Evolutionary conservation across 1,140 invertebrate genomes (phyloP), one percentile per base, ranked within the genome.

Genomic region (Drosophila rufa): DNA sequence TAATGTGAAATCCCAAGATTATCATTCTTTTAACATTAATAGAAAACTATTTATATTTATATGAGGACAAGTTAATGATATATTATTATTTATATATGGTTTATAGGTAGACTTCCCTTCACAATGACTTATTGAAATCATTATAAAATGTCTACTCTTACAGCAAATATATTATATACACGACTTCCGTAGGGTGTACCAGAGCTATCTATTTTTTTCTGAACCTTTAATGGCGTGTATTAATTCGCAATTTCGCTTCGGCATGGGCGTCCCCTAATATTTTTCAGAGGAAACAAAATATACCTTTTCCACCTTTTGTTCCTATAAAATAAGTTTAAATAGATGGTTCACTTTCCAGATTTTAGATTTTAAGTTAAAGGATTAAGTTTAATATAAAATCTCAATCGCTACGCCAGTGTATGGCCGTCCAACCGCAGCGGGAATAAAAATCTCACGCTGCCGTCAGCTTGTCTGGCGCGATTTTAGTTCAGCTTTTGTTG

Each of bases 391-490:
- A 58, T 33, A n/a, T 50, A 27, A 38, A 25, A 11, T n/a, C 60
- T 27, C 65, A 2, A 12, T 27, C 15, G 42, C 62, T 38, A 33
- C 56, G 62, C 38, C 60, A 17, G 38, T 46, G 50, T 33, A 45
- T 48, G 53, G 36, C 14, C 51, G 66, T 42, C 36, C 48, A 62
- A 46, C 59, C 40, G 56, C 62, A 75, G 59, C 78, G 79, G 74
- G 74, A 43, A 79, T 64, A 80, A 83, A 87, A 87, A 87, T 87
- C 84, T 83, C 84, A 87, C 84, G 84, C 57, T 87, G 84, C 84
- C 84, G 84, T 89, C 84, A 87, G 80, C 57, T 84, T 84, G 84
- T 87, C 84, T 87, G 80, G 84, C 84, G 84, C 84, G 84, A 89
- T 89, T 87, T 84, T 59, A 68, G 82, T 69, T 85, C 77, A 71